Conservation (phyloP, 2,888 invertebrate genomes). For the Octonoba sinensis region DNA sequence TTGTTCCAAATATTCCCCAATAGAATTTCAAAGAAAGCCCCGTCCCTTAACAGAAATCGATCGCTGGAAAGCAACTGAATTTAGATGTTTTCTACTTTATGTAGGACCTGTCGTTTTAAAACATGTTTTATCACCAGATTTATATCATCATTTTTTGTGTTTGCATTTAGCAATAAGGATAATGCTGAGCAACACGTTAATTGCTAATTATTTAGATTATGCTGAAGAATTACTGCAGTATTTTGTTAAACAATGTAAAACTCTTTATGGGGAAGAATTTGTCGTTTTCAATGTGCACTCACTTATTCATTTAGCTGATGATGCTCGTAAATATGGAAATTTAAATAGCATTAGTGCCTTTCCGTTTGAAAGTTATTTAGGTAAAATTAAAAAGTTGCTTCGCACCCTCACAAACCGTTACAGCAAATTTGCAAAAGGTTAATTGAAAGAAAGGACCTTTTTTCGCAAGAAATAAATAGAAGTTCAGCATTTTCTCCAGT, state of each 20-base stretch:
- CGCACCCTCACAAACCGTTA: constrained; percentile 4
- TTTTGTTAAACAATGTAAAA: too few species aligned
- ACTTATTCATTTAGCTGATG: constrained; percentile 5
- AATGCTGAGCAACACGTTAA: constrained; percentile 15
- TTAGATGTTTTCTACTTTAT: constrained; percentile 67
- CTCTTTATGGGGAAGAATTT: not conserved
- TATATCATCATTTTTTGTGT: constrained; percentile 66
- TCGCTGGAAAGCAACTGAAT: constrained; percentile 68
- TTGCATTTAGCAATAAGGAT: constrained; percentile 65
- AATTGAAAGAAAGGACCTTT: not conserved
- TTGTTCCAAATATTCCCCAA: not conserved
- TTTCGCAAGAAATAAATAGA: too few species aligned
- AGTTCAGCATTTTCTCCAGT: too few species aligned
- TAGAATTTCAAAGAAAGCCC: constrained; percentile 68
- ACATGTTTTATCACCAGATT: constrained; percentile 47
- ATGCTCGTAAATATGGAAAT: constrained; percentile 13
- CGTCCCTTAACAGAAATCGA: constrained; percentile 66
- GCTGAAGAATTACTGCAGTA: too few species aligned
- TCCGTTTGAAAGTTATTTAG: constrained; percentile 13
- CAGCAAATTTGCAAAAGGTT: not conserved
- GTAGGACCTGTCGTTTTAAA: constrained; percentile 67
- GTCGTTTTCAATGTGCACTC: constrained; percentile 7
- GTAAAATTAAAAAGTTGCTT: constrained; percentile 5
- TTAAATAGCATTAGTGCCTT: constrained; percentile 14
- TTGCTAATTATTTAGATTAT: not conserved